phyloP scores from a whole-genome alignment of 1,140 invertebrate genomes.

The Meloidogyne floridensis region DNA sequence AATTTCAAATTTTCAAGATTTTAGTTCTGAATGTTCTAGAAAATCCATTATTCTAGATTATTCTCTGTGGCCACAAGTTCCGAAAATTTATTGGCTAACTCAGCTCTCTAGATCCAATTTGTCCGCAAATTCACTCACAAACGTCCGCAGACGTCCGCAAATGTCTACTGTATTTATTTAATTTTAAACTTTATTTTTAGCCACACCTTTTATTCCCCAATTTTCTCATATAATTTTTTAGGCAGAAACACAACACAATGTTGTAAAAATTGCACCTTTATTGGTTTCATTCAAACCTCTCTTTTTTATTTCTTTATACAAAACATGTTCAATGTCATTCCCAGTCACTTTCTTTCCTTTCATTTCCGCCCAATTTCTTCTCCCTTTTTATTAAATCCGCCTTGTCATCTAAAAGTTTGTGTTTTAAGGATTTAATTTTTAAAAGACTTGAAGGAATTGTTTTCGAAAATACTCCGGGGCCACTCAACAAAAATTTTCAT shows the following conservation, averaged over 20 bases:
- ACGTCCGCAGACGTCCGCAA: no score
- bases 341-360: no score
- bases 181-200: background rate
- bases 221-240: background rate
- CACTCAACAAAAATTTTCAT: no score
- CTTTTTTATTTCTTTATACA: background rate
- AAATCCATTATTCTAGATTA: no score
- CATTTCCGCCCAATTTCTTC: background rate
- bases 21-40: no score
- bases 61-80: no score
- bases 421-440: background rate
- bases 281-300: background rate
- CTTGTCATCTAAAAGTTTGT: background rate
- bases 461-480: no score
- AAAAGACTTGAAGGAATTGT: no score
- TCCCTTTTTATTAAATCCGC: background rate
- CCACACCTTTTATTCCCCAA: background rate
- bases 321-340: slow-evolving; percentile 1
- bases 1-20: no score
- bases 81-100: no score
- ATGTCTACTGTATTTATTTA: background rate
- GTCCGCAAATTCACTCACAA: no score
- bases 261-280: background rate
- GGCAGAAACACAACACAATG: background rate
- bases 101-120: no score